Conservation (phyloP, 1,140 invertebrate genomes). For the Drosophila pruinosa region DNA sequence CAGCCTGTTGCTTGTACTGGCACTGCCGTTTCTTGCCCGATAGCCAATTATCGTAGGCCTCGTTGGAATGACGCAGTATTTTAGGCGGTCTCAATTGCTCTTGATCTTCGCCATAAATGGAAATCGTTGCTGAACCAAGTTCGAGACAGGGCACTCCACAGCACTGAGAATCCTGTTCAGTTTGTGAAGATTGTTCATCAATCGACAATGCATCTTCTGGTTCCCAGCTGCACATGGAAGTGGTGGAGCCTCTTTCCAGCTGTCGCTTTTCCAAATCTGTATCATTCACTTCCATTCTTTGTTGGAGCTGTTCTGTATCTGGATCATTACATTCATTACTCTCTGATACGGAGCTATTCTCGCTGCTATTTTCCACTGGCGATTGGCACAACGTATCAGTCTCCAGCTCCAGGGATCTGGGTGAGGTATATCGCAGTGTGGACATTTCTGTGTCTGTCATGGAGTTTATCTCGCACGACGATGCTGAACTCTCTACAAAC, state of each 20-base stretch:
- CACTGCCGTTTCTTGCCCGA: conserved; percentile 42
- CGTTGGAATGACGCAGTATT: conserved; percentile 25
- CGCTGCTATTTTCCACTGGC: background rate
- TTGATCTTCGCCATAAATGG: conserved; percentile 29
- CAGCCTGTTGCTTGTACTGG: conserved; percentile 32
- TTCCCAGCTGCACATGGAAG: conserved; percentile 66
- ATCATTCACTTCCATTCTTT: background rate
- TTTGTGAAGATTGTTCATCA: background rate
- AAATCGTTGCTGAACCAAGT: conserved; percentile 27
- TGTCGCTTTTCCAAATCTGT: background rate
- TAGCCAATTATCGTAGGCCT: conserved; percentile 63
- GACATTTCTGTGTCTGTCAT: conserved; percentile 58
- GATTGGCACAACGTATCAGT: conserved; percentile 32
- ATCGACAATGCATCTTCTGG: conserved; percentile 33
- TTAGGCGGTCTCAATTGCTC: conserved; percentile 23
- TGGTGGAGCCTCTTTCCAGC: conserved; percentile 50
- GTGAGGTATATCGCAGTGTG: conserved; percentile 45
- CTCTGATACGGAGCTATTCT: background rate
- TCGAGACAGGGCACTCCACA: conserved; percentile 32
- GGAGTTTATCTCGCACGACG: conserved; percentile 47
- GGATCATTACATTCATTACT: background rate
- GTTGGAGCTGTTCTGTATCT: background rate
- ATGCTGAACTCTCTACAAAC: conserved; percentile 54
- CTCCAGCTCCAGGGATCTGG: conserved; percentile 27
- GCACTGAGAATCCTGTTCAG: background rate